Evolutionary conservation across 2,888 invertebrate genomes (phyloP).

Genomic region (Drosophila phalerata): DNA sequence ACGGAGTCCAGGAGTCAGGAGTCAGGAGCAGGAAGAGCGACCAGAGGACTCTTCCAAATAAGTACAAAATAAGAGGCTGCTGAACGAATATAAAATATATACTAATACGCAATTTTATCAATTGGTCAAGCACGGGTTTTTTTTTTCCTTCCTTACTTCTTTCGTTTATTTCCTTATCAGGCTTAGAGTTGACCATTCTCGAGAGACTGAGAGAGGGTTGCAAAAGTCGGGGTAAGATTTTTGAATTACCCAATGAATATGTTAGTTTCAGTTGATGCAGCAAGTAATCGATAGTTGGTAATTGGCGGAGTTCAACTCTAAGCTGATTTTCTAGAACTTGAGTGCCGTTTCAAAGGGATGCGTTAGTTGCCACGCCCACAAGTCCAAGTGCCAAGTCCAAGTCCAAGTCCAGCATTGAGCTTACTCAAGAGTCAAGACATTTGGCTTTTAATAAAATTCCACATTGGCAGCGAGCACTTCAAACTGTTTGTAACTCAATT

Average conservation of each 20-base stretch:
- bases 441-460: conserved; percentile 66
- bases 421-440: conserved; percentile 58
- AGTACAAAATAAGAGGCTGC: conserved; percentile 25
- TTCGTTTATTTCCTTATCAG: conserved; percentile 55
- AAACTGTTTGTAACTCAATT: conserved; percentile 75
- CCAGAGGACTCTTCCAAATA: not conserved
- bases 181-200: conserved; percentile 52
- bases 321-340: conserved; percentile 44
- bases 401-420: conserved; percentile 26
- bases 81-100: conserved; percentile 63
- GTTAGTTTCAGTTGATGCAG: conserved; percentile 41
- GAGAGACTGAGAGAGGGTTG: not conserved
- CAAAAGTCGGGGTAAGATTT: conserved; percentile 1
- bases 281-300: conserved; percentile 45
- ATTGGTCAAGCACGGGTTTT: conserved; percentile 64
- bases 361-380: conserved; percentile 18
- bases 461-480: conserved; percentile 52
- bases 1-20: not conserved
- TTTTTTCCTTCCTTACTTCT: not conserved
- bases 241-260: conserved; percentile 59
- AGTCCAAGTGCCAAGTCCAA: conserved; percentile 8
- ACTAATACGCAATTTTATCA: conserved; percentile 75
- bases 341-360: conserved; percentile 23
- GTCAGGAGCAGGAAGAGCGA: not conserved
- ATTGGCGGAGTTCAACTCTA: conserved; percentile 34